phyloP scores from a whole-genome alignment of 2,888 invertebrate genomes.

The Trypoxylon attenuatum region DNA sequence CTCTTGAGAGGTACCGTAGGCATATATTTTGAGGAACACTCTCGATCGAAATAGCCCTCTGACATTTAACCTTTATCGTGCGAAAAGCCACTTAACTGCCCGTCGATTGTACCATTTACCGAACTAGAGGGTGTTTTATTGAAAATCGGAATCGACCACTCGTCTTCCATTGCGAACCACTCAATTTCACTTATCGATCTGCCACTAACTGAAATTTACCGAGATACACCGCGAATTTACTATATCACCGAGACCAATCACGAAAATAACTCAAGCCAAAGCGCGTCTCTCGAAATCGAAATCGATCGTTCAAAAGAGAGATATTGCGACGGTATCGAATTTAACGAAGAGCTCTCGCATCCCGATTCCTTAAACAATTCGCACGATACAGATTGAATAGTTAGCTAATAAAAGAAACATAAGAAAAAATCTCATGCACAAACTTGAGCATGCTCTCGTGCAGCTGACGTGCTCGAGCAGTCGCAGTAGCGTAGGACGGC shows the following conservation, averaged over 20 bases:
- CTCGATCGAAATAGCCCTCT: slow-evolving; percentile 1
- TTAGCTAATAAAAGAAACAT: slow-evolving; percentile 52
- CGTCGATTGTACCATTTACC: not conserved
- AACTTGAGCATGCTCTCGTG: slow-evolving; percentile 76
- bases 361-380: not conserved
- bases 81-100: not conserved
- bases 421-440: slow-evolving; percentile 75
- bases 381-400: slow-evolving; percentile 11
- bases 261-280: no score
- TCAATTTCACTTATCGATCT: no score
- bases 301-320: no score
- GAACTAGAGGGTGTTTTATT: not conserved
- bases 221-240: no score
- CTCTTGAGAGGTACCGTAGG: slow-evolving; percentile 2
- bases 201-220: no score
- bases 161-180: no score
- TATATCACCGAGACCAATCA: no score
- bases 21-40: slow-evolving; percentile 18
- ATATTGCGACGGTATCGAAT: no score
- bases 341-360: no score
- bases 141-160: no score
- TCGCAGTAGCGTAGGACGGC: slow-evolving; percentile 79
- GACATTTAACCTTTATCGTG: slow-evolving; percentile 27
- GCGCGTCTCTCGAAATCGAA: no score
- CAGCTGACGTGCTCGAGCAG: slow-evolving; percentile 75